Conservation (phyloP, 2,113 vertebrate species). For the Hemibagrus wyckioides region DNA sequence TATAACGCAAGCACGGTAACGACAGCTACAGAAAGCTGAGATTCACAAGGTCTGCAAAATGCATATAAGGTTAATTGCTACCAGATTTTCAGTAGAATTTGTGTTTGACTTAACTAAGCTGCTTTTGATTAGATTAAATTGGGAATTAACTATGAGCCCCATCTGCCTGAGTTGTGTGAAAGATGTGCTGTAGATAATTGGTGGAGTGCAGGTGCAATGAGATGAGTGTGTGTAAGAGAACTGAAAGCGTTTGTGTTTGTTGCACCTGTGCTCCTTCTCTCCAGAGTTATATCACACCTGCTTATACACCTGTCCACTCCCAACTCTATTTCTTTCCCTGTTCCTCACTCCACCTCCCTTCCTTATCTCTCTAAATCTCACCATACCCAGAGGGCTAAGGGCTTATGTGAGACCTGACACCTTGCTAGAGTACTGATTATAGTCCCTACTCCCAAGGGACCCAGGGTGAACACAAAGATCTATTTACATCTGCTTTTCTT, state of each 20-base stretch:
- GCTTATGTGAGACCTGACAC: conserved; percentile 48
- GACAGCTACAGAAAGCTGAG: neutral
- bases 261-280: conserved; percentile 50
- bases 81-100: neutral
- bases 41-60: neutral
- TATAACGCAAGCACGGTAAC: neutral
- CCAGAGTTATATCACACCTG: conserved; percentile 34
- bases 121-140: neutral
- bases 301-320: conserved; percentile 47
- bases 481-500: conserved; percentile 22
- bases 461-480: conserved; percentile 55
- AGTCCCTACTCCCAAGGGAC: conserved; percentile 42
- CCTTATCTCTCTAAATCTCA: neutral
- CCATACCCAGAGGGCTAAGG: conserved; percentile 23
- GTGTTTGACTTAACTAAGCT: neutral
- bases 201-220: conserved; percentile 25
- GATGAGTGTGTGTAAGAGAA: conserved; percentile 42
- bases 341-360: neutral
- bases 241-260: conserved; percentile 36
- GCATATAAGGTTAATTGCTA: neutral
- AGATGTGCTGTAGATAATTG: conserved; percentile 25
- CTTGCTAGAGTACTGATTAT: conserved; percentile 8
- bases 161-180: conserved; percentile 30
- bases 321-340: neutral
- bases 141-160: neutral